Evolutionary conservation across 2,113 vertebrate species (phyloP).

Genomic region (Centropristis striata): DNA sequence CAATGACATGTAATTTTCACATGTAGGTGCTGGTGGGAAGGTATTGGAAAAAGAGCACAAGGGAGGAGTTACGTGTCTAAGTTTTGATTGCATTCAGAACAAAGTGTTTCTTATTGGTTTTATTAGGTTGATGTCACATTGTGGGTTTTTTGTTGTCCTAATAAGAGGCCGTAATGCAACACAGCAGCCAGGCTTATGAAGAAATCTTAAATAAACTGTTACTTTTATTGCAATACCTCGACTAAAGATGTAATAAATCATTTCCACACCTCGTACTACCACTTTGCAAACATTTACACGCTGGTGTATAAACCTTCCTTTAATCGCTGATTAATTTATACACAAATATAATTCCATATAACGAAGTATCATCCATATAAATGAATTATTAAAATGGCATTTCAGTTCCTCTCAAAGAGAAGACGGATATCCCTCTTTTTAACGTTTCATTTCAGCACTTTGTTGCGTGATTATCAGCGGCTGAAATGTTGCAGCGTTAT

Average conservation of each 20-base stretch:
- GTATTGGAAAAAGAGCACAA: slow-evolving; percentile 56
- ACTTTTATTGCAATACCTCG: background rate
- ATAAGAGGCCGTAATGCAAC: slow-evolving; percentile 24
- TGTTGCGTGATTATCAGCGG: slow-evolving; percentile 61
- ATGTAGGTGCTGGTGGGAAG: slow-evolving; percentile 41
- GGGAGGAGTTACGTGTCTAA: slow-evolving; percentile 13
- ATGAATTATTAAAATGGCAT: slow-evolving; percentile 61
- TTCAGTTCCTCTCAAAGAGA: slow-evolving; percentile 40
- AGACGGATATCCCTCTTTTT: slow-evolving; percentile 63
- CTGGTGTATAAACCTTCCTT: slow-evolving; percentile 34
- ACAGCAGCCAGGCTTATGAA: slow-evolving; percentile 16
- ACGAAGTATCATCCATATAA: slow-evolving; percentile 34
- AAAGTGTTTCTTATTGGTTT: slow-evolving; percentile 49
- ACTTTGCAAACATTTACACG: slow-evolving; percentile 27
- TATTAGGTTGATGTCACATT: slow-evolving; percentile 44
- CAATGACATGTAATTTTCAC: slow-evolving; percentile 77
- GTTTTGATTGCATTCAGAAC: slow-evolving; percentile 62
- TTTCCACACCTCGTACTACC: slow-evolving; percentile 24
- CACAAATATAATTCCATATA: slow-evolving; percentile 18
- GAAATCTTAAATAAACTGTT: slow-evolving; percentile 18
- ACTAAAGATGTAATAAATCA: background rate
- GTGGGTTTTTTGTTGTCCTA: slow-evolving; percentile 7
- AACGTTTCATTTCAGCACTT: slow-evolving; percentile 62
- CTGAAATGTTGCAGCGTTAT: slow-evolving; percentile 73
- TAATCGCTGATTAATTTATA: slow-evolving; percentile 50